These are phyloP conservation scores for Yponomeuta cagnagella DNA, from an alignment of 2,888 invertebrate genomes.

Conservation along the genomic window DNA sequence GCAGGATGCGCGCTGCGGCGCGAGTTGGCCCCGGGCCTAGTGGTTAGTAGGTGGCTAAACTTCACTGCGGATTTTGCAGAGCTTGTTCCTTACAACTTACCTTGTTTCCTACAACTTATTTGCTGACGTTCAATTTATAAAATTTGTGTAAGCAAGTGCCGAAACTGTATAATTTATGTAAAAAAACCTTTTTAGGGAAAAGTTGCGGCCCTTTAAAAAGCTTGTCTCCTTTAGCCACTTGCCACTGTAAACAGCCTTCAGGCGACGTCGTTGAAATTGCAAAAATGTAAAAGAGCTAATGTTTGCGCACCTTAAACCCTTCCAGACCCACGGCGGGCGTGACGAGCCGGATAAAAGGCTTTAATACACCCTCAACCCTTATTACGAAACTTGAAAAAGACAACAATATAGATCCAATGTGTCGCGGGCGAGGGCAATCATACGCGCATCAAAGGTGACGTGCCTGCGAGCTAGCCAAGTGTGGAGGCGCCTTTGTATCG, in stretches of 20 bases:
- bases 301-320: conserved; percentile 75
- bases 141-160: not conserved
- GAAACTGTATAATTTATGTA: not conserved
- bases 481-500: conserved; percentile 63
- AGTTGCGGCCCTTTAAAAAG: conserved; percentile 20
- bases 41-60: conserved; percentile 61
- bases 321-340: conserved; percentile 67
- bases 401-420: conserved; percentile 76
- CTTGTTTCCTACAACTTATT: conserved; percentile 3
- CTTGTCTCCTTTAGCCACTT: conserved; percentile 43
- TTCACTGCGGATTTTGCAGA: conserved; percentile 44
- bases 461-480: conserved; percentile 62
- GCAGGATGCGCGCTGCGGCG: conserved; percentile 55
- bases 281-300: conserved; percentile 76
- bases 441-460: conserved; percentile 73
- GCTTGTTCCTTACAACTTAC: conserved; percentile 19
- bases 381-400: conserved; percentile 77
- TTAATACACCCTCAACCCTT: conserved; percentile 77
- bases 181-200: not conserved
- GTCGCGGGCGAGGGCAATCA: conserved; percentile 75
- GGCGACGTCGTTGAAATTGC: conserved; percentile 70
- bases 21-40: conserved; percentile 68
- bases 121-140: not conserved
- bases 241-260: conserved; percentile 63
- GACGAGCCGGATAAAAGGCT: conserved; percentile 76